Conservation (phyloP, 2,888 invertebrate species). For the Philopedon plagiatum region DNA sequence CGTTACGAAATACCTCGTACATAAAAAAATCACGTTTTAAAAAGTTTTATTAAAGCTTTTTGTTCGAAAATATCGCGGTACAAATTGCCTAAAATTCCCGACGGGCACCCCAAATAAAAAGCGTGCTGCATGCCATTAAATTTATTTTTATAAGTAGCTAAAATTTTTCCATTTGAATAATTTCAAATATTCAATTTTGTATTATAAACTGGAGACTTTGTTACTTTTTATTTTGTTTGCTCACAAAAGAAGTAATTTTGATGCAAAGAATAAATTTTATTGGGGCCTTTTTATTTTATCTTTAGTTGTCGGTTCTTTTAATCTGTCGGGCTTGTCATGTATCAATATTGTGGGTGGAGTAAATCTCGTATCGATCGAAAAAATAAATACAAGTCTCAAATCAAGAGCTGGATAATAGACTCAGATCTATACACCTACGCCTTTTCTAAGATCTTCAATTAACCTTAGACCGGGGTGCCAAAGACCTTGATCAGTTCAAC, state of each 20-base stretch:
- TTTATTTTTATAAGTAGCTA: background rate
- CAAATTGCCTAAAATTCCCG: background rate
- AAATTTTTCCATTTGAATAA: slow-evolving; percentile 14
- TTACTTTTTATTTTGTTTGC: slow-evolving; percentile 3
- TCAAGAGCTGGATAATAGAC: too few species aligned
- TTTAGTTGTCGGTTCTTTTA: too few species aligned
- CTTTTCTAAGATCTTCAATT: too few species aligned
- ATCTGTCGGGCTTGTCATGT: too few species aligned
- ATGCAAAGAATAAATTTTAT: background rate
- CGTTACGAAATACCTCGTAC: background rate
- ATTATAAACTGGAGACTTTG: background rate
- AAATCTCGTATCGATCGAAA: too few species aligned
- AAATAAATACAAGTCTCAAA: too few species aligned
- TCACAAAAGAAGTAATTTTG: background rate
- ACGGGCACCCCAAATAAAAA: background rate
- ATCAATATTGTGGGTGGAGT: too few species aligned
- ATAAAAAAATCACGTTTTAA: background rate
- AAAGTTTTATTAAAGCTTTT: slow-evolving; percentile 1
- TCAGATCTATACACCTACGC: too few species aligned
- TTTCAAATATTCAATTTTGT: slow-evolving; percentile 5
- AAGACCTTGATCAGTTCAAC: too few species aligned
- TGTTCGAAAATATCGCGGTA: background rate
- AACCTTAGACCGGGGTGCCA: too few species aligned
- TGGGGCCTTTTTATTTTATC: too few species aligned
- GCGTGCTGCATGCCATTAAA: background rate